Conservation (phyloP, 2,113 vertebrate genomes). For the Marmota monax region DNA sequence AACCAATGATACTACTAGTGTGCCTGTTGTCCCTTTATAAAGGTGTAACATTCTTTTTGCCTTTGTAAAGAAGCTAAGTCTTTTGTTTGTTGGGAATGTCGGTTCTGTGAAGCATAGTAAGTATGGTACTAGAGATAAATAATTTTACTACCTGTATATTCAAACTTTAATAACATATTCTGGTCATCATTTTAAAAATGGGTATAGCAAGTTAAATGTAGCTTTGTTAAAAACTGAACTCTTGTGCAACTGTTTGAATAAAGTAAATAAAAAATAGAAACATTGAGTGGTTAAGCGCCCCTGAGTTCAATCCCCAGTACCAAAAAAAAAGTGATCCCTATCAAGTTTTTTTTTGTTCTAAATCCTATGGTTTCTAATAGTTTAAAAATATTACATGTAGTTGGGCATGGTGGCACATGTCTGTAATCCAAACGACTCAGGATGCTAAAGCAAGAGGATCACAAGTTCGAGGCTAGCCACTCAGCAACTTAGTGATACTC, state of each 20-base stretch:
- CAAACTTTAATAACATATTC: background rate
- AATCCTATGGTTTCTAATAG: background rate
- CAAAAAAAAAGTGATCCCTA: too few species aligned
- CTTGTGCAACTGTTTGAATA: background rate
- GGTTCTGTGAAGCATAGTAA: background rate
- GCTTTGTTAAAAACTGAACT: background rate
- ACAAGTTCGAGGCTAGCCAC: too few species aligned
- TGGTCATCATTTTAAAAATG: background rate
- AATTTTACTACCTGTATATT: conserved; percentile 19
- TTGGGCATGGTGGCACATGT: too few species aligned
- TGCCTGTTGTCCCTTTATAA: background rate
- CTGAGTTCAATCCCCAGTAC: too few species aligned
- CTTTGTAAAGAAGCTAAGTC: conserved; percentile 19
- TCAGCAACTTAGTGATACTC: too few species aligned
- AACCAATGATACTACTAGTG: background rate
- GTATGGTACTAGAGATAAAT: background rate
- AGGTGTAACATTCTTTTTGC: background rate
- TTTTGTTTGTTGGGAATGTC: background rate
- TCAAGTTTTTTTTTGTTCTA: background rate
- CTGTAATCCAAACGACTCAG: too few species aligned
- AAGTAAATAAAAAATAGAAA: background rate
- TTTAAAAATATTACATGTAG: background rate
- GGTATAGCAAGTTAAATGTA: background rate
- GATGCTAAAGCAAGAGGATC: too few species aligned
- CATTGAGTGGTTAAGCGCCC: background rate